Conservation (phyloP, 2,113 vertebrate genomes). For the Piaya cayana region DNA sequence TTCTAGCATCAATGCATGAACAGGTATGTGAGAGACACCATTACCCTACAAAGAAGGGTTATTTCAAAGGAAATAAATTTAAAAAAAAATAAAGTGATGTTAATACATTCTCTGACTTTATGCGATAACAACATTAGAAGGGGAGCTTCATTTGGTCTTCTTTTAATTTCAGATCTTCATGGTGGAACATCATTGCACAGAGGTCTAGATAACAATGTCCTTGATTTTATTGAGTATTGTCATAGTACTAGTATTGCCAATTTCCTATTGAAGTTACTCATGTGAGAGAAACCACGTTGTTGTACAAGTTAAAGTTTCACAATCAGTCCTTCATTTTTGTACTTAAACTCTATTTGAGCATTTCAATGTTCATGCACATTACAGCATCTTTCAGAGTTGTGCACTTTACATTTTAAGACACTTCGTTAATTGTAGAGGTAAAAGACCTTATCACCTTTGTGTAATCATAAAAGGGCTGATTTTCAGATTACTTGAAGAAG, state of each 20-base stretch:
- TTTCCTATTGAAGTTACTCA: neutral
- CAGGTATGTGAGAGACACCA: neutral
- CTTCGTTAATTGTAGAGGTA: neutral
- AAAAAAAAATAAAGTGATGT: neutral
- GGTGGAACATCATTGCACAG: neutral
- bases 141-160: neutral
- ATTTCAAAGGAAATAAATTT: neutral
- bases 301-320: neutral
- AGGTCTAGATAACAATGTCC: neutral
- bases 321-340: neutral
- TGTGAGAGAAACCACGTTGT: neutral
- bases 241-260: neutral
- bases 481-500: conserved; percentile 2
- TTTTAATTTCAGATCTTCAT: neutral
- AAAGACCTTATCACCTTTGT: neutral
- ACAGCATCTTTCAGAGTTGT: neutral
- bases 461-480: neutral
- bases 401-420: neutral
- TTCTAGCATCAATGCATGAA: neutral
- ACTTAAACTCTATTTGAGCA: neutral
- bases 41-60: neutral
- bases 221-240: neutral
- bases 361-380: neutral
- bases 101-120: neutral
- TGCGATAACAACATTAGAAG: neutral